These are phyloP conservation scores for Dendroctonus valens DNA, from an alignment of 1,140 invertebrate species.

Conservation along the genomic window DNA sequence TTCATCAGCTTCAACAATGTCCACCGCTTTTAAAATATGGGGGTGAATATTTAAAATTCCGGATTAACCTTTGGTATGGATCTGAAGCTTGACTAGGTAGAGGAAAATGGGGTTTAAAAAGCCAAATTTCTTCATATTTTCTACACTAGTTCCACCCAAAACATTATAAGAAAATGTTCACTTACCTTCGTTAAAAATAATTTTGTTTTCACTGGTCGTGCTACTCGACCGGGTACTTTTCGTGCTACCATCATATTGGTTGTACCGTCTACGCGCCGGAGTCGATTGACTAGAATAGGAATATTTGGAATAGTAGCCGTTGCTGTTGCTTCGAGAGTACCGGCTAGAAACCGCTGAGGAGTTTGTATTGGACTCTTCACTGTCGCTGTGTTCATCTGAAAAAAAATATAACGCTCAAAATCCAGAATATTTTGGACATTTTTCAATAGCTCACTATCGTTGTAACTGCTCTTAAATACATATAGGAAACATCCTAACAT, in stretches of 20 bases:
- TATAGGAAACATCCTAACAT: too few relatives aligned
- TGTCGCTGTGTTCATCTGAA: slow-evolving; percentile 46
- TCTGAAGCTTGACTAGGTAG: too few relatives aligned
- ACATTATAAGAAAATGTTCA: not conserved
- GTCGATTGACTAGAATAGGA: slow-evolving; percentile 48
- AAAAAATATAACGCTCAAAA: not conserved
- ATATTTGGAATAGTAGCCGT: slow-evolving; percentile 38
- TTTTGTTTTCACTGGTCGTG: slow-evolving; percentile 47
- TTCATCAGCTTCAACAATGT: too few relatives aligned
- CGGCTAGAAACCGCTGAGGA: slow-evolving; percentile 32
- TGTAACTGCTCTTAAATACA: too few relatives aligned
- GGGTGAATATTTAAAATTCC: too few relatives aligned
- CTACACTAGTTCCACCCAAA: too few relatives aligned
- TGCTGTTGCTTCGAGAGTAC: slow-evolving; percentile 33
- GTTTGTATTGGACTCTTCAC: slow-evolving; percentile 43
- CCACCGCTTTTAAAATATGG: too few relatives aligned
- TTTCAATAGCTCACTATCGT: too few relatives aligned
- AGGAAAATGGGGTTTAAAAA: too few relatives aligned
- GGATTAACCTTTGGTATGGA: too few relatives aligned
- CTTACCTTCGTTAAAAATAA: slow-evolving; percentile 50
- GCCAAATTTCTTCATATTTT: too few relatives aligned
- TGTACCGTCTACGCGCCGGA: slow-evolving; percentile 40
- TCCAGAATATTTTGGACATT: not conserved
- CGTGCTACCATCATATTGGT: slow-evolving; percentile 39
- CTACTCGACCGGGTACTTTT: slow-evolving; percentile 46